Evolutionary conservation across 2,888 invertebrate species (phyloP).

Genomic region (Rhyacophila evoluta): DNA sequence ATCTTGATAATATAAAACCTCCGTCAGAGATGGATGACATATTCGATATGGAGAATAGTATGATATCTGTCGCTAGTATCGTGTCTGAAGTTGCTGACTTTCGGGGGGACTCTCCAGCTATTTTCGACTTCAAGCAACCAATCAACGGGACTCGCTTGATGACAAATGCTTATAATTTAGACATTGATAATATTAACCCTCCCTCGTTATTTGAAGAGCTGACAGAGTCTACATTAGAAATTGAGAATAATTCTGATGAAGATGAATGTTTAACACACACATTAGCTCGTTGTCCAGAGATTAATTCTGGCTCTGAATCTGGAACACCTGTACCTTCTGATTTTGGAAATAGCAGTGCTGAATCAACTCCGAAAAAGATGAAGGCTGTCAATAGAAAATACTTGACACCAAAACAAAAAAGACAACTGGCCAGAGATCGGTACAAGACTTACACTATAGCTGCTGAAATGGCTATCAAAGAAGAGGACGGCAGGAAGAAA

Average conservation of each 20-base stretch:
- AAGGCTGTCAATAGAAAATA: conserved; percentile 63
- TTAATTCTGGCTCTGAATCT: conserved; percentile 69
- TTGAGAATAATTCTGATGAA: conserved; percentile 66
- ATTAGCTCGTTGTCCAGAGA: conserved; percentile 70
- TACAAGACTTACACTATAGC: conserved; percentile 87
- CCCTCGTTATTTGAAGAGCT: conserved; percentile 80
- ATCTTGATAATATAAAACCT: conserved; percentile 85
- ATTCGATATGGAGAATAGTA: conserved; percentile 83
- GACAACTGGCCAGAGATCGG: conserved; percentile 81
- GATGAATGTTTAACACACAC: conserved; percentile 72
- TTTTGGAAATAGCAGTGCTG: conserved; percentile 73
- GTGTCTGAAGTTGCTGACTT: conserved; percentile 81
- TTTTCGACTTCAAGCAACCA: conserved; percentile 73
- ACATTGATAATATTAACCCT: conserved; percentile 78
- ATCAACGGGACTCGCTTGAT: conserved; percentile 61
- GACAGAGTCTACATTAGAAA: conserved; percentile 72
- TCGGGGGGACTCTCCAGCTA: conserved; percentile 62
- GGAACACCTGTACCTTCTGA: conserved; percentile 78
- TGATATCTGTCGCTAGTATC: conserved; percentile 87
- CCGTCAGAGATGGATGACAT: conserved; percentile 84
- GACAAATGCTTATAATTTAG: conserved; percentile 66
- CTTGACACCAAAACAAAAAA: conserved; percentile 82
- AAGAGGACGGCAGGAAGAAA: conserved; percentile 36
- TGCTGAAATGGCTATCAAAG: conserved; percentile 64
- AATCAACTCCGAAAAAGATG: conserved; percentile 79